A percentile compares a stretch with the other conserved stretches of the same genome.
Evolutionary conservation across 2,113 vertebrate species (phyloP).

Genomic region (Ceyx melanurus): DNA sequence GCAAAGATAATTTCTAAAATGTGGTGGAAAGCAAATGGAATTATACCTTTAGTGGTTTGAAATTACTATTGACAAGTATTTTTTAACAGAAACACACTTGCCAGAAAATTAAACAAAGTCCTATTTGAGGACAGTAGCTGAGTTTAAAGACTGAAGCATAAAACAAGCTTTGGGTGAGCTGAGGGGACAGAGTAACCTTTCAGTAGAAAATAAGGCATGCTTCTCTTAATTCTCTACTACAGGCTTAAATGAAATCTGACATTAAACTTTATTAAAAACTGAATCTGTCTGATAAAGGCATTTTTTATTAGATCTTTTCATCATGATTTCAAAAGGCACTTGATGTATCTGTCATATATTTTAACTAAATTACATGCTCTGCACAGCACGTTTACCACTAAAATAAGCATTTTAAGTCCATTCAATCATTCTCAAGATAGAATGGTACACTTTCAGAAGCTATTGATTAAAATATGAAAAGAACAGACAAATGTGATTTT

Average conservation of each 20-base stretch:
- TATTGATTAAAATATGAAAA: background rate
- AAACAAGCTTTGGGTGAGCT: background rate
- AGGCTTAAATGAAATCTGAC: background rate
- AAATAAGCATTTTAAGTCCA: background rate
- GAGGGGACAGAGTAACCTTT: background rate
- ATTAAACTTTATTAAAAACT: background rate
- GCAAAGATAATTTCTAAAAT: background rate
- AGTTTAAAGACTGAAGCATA: background rate
- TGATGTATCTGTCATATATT: background rate
- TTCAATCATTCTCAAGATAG: background rate
- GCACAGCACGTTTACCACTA: background rate
- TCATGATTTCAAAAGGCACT: background rate
- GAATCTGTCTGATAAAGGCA: background rate
- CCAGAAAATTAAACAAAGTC: background rate
- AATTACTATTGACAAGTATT: background rate
- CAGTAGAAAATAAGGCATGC: background rate
- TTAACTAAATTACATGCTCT: background rate
- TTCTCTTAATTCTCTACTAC: background rate
- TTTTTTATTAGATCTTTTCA: slow-evolving; percentile 11
- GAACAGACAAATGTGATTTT: background rate
- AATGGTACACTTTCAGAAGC: background rate
- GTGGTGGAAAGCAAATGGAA: background rate
- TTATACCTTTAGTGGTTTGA: background rate
- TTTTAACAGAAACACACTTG: background rate
- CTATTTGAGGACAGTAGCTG: rapidly evolving